Percentiles rank a stretch among this genome's conserved stretches.
Evolutionary conservation across 2,797 vertebrate genomes (phyloP).

Genomic region (Chlorospingus semifuscus): DNA sequence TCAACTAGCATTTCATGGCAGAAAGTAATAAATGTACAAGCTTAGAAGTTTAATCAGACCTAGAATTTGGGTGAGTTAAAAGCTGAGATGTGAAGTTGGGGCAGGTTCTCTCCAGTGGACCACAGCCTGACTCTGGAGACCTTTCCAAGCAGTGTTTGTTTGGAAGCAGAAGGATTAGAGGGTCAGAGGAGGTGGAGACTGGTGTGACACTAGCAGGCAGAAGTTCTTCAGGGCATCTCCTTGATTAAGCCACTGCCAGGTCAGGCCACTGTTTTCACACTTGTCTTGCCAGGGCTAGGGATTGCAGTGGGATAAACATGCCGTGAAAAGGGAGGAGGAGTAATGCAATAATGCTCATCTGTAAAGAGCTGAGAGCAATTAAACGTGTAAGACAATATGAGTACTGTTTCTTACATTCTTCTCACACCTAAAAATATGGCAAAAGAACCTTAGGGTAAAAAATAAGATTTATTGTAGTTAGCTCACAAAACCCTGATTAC

Average conservation of each 20-base stretch:
- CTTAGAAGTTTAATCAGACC: neutral
- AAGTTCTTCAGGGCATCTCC: neutral
- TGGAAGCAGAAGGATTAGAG: neutral
- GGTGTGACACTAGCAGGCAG: neutral
- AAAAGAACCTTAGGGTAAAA: neutral
- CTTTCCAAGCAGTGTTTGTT: neutral
- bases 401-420: neutral
- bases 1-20: neutral
- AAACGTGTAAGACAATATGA: neutral
- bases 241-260: neutral
- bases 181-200: neutral
- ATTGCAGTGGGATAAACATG: neutral
- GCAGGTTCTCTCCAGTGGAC: neutral
- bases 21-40: neutral
- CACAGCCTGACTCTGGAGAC: neutral
- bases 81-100: neutral
- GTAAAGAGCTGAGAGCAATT: neutral
- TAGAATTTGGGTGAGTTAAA: neutral
- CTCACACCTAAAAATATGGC: neutral
- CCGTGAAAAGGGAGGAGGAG: neutral
- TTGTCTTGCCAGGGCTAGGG: neutral
- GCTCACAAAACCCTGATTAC: neutral
- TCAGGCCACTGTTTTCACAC: neutral
- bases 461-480: neutral
- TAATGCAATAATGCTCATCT: neutral